Evolutionary conservation across 2,113 vertebrate genomes (phyloP), one percentile per base, ranked within the genome.

Genomic region (Epinephelus fuscoguttatus): DNA sequence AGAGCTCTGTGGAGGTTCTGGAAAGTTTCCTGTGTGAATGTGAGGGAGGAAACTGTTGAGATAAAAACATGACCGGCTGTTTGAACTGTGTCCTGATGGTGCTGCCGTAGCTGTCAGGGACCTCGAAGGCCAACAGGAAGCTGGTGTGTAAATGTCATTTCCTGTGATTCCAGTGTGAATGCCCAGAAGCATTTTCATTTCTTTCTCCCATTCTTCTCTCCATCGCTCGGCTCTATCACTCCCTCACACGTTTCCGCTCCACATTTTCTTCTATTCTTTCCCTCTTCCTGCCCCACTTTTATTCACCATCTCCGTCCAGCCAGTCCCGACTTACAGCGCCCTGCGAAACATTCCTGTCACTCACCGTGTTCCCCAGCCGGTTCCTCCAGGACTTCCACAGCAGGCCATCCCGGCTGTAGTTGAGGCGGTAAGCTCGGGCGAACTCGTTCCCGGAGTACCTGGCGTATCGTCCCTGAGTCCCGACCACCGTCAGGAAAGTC

Each of bases 391-490:
- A 94, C 68, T 96, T 88, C 97, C 97, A 98, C 79, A 88, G 93
- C 80, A 94, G 91, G 0, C 96, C 96, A 0, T 97, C 96, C 0
- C 97, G 92, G 92, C 97, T 98, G 84, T 97, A 98, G 92, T 97
- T 96, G 2, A 98, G 88, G 2, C 96, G 94, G 86, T 98, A 98
- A 1, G 94, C 93, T 0, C 95, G 95, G 23, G 97, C 96, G 1
- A 96, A 98, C 74, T 98, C 97, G 8, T 97, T 97, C 30, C 97
- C 97, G 0, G 95, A 96, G 83, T 94, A 96, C 0, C 95, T 91
- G 40, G 96, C 97, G 1, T 96, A 97, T 0, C 97, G 95, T 11
- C 97, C 97, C 94, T 98, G 97, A 2, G 97, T 98, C 60, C 96
- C 97, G 12, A 98, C 94, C 89, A 98, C 87, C 0, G 97, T 98